Conservation (phyloP, 2,888 invertebrate species). For the Campaea margaritaria region DNA sequence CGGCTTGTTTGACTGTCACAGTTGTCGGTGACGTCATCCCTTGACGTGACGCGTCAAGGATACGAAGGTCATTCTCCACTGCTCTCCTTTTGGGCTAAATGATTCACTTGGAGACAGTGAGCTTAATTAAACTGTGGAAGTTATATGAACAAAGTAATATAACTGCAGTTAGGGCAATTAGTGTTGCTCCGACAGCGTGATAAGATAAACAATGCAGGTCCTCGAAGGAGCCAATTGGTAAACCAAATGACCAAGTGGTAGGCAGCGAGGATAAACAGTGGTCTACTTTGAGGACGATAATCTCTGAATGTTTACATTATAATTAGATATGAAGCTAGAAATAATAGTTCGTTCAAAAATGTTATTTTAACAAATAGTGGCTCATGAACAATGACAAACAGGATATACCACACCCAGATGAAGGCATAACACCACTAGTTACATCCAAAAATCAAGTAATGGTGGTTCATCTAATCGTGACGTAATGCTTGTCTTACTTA, state of each 20-base stretch:
- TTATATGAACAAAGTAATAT: constrained; percentile 10
- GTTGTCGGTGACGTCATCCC: constrained; percentile 54
- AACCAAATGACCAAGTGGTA: constrained; percentile 31
- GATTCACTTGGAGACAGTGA: constrained; percentile 18
- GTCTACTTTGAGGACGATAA: constrained; percentile 63
- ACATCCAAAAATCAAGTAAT: neutral
- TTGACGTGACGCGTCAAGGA: constrained; percentile 44
- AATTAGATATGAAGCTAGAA: neutral
- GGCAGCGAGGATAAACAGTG: constrained; percentile 54
- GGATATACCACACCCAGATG: neutral
- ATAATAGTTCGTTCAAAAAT: neutral
- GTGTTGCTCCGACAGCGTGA: constrained; percentile 7
- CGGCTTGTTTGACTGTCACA: constrained; percentile 39
- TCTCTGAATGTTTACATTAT: constrained; percentile 36
- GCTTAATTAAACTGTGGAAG: constrained; percentile 14
- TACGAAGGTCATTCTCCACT: constrained; percentile 45
- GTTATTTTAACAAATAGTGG: too few relatives aligned
- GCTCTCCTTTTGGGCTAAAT: constrained; percentile 21
- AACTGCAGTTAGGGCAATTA: constrained; percentile 27
- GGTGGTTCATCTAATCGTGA: constrained; percentile 7
- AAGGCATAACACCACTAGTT: neutral
- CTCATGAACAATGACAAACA: too few relatives aligned
- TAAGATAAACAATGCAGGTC: constrained; percentile 25
- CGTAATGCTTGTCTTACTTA: neutral
- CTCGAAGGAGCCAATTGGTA: constrained; percentile 26